A percentile compares a stretch with the other conserved stretches of the same genome.
These are phyloP conservation scores for Drosophila malerkotliana DNA, from an alignment of 1,140 invertebrate species.

Conservation along the genomic window DNA sequence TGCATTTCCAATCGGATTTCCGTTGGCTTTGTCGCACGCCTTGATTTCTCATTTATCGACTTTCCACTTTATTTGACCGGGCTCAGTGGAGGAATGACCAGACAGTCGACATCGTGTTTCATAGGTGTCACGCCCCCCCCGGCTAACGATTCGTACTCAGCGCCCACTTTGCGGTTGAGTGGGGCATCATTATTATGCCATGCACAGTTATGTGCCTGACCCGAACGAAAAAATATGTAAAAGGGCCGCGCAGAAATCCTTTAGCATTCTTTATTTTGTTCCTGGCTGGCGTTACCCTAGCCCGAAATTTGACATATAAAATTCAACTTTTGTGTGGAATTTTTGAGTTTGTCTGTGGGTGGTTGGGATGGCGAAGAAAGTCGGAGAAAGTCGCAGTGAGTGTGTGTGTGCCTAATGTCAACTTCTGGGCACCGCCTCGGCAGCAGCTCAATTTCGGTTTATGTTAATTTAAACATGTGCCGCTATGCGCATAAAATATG, in stretches of 20 bases:
- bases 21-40: constrained; percentile 41
- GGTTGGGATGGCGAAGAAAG: constrained; percentile 20
- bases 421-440: constrained; percentile 60
- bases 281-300: constrained; percentile 22
- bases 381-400: constrained; percentile 18
- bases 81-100: constrained; percentile 35
- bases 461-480: constrained; percentile 83
- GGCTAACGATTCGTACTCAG: neutral
- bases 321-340: constrained; percentile 76
- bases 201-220: constrained; percentile 80
- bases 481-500: constrained; percentile 82
- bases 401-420: constrained; percentile 70
- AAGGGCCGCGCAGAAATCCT: constrained; percentile 72
- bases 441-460: constrained; percentile 80
- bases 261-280: constrained; percentile 42
- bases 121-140: constrained; percentile 40
- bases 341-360: constrained; percentile 56
- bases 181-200: constrained; percentile 77
- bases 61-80: constrained; percentile 56
- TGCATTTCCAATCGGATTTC: constrained; percentile 68
- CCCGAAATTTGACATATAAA: constrained; percentile 57
- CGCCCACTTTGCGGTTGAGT: constrained; percentile 35
- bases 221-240: constrained; percentile 66
- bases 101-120: constrained; percentile 38
- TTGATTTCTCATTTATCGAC: constrained; percentile 54